A percentile compares a stretch with the other conserved stretches of the same genome.
phyloP scores from a whole-genome alignment of 2,113 vertebrate genomes.

The Sturnus vulgaris region DNA sequence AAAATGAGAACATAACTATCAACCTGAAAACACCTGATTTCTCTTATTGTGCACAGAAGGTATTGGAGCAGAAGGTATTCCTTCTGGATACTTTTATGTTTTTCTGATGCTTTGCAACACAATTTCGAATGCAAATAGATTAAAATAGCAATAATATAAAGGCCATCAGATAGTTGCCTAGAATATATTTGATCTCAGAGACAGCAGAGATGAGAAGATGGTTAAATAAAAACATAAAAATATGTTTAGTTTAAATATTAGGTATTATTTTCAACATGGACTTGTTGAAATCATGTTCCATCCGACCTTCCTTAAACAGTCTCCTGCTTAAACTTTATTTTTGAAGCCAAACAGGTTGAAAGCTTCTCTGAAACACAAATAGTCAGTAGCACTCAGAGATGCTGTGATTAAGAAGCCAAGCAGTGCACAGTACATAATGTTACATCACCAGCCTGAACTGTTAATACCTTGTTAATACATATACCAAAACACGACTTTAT shows the following conservation, averaged over 20 bases:
- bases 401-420: background rate
- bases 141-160: background rate
- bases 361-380: background rate
- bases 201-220: background rate
- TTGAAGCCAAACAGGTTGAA: background rate
- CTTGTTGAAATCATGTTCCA: background rate
- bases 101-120: background rate
- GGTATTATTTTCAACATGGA: background rate
- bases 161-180: background rate
- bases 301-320: background rate
- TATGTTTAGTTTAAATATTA: background rate
- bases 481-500: background rate
- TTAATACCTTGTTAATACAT: background rate
- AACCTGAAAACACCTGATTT: background rate
- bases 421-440: background rate
- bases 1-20: background rate
- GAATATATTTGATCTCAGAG: background rate
- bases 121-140: background rate
- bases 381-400: background rate
- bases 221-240: background rate
- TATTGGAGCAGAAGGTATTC: background rate
- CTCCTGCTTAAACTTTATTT: background rate
- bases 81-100: background rate
- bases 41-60: background rate
- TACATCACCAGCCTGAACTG: background rate